Evolutionary conservation across 1,140 invertebrate genomes (phyloP), one percentile per base, ranked within the genome.

Genomic region (Meteorus sp.): DNA sequence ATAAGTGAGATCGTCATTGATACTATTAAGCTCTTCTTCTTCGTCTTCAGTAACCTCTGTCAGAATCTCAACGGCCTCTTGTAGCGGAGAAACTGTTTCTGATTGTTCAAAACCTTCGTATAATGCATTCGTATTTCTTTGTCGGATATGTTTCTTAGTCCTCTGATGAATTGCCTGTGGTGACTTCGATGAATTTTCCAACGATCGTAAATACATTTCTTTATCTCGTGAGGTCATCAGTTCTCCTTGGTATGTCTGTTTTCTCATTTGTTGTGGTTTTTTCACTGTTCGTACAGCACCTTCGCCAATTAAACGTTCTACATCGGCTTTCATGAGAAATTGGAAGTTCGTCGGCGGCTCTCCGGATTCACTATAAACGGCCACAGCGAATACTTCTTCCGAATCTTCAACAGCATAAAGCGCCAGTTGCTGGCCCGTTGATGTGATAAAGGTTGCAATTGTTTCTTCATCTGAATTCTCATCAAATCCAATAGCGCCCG

Each of bases 331-430:
- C 67, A 77, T 72, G 3, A 79, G 68, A 67, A 79, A 79, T 58
- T 79, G 72, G 51, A 80, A 80, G 61, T 74, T 70, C 11, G 67
- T 76, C 9, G 78, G 78, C 7, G 77, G 76, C 41, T 73, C 65
- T 11, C 76, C 77, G 13, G 76, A 76, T 48, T 78, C 78, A 47
- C 79, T 71, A 27, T 79, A 80, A n/a, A 76, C 67, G 52, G 76
- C 73, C 1, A 80, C 78, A 17, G 78, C 78, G 60, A 78, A 80
- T 52, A 79, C 71, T 55, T 80, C 76, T 11, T 80, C 78, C 0
- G 74, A 79, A 53, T 78, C 69, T 68, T 79, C 78, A n/a, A 80
- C 77, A 2, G 77, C 72, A 61, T 80, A 80, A 0, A 80, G 62
- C 9, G 77, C 78, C 44, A 79, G 59, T 56, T 77, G 73, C 44